phyloP scores from a whole-genome alignment of 2,797 vertebrate genomes.

The Rhinogobio ventralis region DNA sequence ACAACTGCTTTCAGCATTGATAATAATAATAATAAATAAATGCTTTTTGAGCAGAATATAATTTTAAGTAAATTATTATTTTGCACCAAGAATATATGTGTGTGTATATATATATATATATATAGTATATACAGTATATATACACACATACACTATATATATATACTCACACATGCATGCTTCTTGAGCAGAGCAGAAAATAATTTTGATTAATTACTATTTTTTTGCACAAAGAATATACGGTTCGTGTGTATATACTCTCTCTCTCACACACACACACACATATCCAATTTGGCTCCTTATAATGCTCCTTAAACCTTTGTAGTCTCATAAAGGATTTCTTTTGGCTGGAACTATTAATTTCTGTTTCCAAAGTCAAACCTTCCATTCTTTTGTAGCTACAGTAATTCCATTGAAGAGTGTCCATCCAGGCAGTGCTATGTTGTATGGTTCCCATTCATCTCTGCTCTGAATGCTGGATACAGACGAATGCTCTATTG shows the following conservation, averaged over 20 bases:
- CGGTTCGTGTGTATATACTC: no score
- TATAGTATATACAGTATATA: no score
- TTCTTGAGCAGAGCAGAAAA: no score
- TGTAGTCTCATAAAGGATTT: constrained; percentile 37
- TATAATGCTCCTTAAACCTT: constrained; percentile 27
- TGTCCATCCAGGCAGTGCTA: constrained; percentile 35
- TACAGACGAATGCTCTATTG: constrained; percentile 48
- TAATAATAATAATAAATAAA: no score
- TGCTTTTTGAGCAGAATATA: no score
- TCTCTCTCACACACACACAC: no score
- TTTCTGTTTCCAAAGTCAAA: constrained; percentile 41
- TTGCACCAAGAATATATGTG: no score
- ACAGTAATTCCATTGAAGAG: constrained; percentile 55
- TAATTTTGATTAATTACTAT: no score
- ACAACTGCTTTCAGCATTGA: no score
- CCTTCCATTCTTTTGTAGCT: constrained; percentile 54
- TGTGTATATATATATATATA: neutral
- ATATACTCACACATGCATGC: neutral
- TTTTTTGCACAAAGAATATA: no score
- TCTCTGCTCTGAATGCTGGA: constrained; percentile 45
- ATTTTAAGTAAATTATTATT: no score
- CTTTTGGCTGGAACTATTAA: constrained; percentile 38
- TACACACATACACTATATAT: neutral
- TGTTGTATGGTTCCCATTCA: constrained; percentile 47
- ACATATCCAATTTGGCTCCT: neutral